Conservation (phyloP, 2,888 invertebrate genomes). For the Eupithecia pulchellata region DNA sequence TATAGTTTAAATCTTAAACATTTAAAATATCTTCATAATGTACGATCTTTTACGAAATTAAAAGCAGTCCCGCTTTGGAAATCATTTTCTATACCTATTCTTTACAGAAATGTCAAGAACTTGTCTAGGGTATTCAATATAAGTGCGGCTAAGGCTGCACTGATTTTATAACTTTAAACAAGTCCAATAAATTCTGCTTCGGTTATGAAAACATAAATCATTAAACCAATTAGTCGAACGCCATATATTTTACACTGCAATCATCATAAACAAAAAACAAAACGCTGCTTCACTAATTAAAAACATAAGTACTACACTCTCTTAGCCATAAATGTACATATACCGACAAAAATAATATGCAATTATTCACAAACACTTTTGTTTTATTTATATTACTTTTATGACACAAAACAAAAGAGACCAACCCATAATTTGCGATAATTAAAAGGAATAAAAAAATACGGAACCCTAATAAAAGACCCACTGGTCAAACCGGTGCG, state of each 20-base stretch:
- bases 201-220: conserved; percentile 5
- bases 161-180: not conserved
- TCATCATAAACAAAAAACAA: conserved; percentile 6
- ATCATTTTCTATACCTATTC: not conserved
- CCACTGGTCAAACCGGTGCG: conserved; percentile 58
- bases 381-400: conserved; percentile 9
- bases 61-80: no score
- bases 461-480: conserved; percentile 45
- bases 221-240: not conserved
- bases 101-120: not conserved
- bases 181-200: not conserved
- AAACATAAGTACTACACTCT: conserved; percentile 4
- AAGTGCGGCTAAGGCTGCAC: not conserved
- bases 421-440: conserved; percentile 27
- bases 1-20: no score
- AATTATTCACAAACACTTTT: conserved; percentile 8
- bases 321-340: conserved; percentile 4
- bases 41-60: no score
- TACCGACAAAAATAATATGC: not conserved
- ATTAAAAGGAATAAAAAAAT: conserved; percentile 40
- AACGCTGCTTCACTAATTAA: not conserved
- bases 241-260: not conserved
- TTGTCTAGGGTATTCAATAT: not conserved
- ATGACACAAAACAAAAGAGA: conserved; percentile 30
- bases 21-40: no score